Evolutionary conservation across 2,888 invertebrate genomes (phyloP), one percentile per base, ranked within the genome.

Genomic region (Oxystoma pomonae): DNA sequence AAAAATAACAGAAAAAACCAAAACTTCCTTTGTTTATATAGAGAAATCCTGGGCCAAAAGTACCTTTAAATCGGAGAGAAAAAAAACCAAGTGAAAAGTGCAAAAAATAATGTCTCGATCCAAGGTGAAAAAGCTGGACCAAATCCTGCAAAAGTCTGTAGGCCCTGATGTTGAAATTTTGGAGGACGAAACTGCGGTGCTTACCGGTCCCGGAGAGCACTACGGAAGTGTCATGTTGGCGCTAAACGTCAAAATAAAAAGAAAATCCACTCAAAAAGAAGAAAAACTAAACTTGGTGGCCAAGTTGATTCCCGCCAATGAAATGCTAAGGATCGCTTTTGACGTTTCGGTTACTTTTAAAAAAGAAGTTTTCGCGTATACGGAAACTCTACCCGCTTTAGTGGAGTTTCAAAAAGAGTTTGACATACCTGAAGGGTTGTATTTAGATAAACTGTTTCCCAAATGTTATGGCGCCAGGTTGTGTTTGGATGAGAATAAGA

Each of bases 171-270:
- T 78, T 52, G 74, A 78, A 63, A 69, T 84, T 1, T 61, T 80
- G 1, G 75, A 81, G 0, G 80, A 82, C 64, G 73, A 75, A 16
- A 78, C 77, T 9, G 76, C 76, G 16, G 76, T 70, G 9, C 73
- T 84, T n/a, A 84, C 84, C 9, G 68, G 62, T 9, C 68, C 68
- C 81, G 87, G 87, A 0, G 87, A 87, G 70, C 87, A 87, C 72
- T 87, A 86, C 72, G 86, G 86, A 1, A 86, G 87, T 68, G 78
- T 84, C 0, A 86, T 87, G 77, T 70, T 86, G 0, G 79, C 80
- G 0, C 70, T 80, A 1, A 75, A 78, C 35, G 70, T 81, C 0
- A 77, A 74, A 63, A 69, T 83, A 9, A 74, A 74, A 64, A 69
- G 67, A 21, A 60, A 68, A 18, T 55, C 61, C 1, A 73, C 73